These are phyloP conservation scores for Allygus modestus DNA, from an alignment of 2,888 invertebrate genomes.

Conservation along the genomic window DNA sequence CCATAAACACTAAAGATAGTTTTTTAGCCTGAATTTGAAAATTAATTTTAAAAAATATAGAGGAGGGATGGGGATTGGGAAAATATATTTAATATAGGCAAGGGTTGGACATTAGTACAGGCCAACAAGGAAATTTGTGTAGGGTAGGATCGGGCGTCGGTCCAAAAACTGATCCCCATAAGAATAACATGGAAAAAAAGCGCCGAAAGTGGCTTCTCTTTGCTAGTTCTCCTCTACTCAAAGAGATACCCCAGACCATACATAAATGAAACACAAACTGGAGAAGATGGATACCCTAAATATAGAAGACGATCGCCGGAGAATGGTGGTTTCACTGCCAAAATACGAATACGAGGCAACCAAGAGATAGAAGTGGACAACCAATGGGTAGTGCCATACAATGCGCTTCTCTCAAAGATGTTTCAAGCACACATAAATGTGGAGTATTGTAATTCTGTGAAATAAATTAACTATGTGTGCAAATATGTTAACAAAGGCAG, in stretches of 20 bases:
- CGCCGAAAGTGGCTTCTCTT: no score
- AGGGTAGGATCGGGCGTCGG: no score
- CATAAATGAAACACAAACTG: constrained; percentile 69
- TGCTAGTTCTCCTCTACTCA: no score
- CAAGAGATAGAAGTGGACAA: constrained; percentile 59
- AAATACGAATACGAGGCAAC: background rate
- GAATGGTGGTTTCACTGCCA: constrained; percentile 63
- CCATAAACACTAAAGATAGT: no score
- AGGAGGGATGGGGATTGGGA: no score
- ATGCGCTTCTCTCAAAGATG: constrained; percentile 60
- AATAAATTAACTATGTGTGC: constrained; percentile 69
- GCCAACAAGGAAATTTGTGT: no score
- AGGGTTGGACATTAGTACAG: no score
- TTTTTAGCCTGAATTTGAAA: no score
- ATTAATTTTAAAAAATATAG: no score
- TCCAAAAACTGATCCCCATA: no score
- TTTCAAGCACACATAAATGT: constrained; percentile 68
- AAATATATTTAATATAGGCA: no score
- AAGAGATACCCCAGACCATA: constrained; percentile 69
- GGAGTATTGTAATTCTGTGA: constrained; percentile 69
- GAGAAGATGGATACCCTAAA: constrained; percentile 70
- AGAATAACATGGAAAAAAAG: no score
- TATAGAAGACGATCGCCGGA: constrained; percentile 68
- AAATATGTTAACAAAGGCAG: constrained; percentile 68
- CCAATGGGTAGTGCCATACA: constrained; percentile 9